Base-by-base conservation (phyloP, 2,113 vertebrate genomes). In the Suncus etruscus region DNA sequence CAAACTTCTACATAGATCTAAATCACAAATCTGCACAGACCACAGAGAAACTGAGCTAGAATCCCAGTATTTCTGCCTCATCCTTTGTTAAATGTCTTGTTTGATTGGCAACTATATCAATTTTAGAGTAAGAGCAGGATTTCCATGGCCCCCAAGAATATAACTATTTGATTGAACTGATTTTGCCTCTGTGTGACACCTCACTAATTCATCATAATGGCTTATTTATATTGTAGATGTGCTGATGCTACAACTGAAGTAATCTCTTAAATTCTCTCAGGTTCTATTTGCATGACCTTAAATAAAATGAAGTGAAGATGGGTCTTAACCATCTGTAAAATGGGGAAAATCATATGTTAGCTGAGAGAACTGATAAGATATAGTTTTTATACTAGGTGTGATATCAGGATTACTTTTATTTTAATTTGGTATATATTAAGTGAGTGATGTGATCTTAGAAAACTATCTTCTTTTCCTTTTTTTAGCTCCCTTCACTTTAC, bases 401-500 rank as follows among this genome's bases (percentile, higher is more conserved):
- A 72, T 82, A 70, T 14, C 25, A 77, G 11, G 51, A 87, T 86
- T 81, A n/a, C 68, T 45, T 88, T 82, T 69, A 69, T 86, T 12
- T 31, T 76, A 65, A 86, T 10, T 45, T 81, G 50, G 78, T 15
- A 83, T 45, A 83, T 48, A 88, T 32, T 63, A 77, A 73, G 24
- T 39, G 29, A 91, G 11, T 8, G 77, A 5, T 39, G 5, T 39
- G 39, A 39, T 39, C 39, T 39, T 39, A 39, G 39, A 76, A 92
- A 14, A 84, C 68, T 84, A 58, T 93, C 39, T 29, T 89, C 15
- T 70, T 27, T 75, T 61, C 87, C 73, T 66, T 73, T 83, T 63
- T 78, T 90, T 76, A 70, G 48, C 20, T 72, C 48, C 45, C 45
- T 86, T 47, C 18, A 77, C 20, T 75, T 87, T 69, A 69, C 70